Percentiles rank a stretch among this genome's conserved stretches.
These are phyloP conservation scores for Rhinoptilus africanus DNA, from an alignment of 2,113 vertebrate genomes.

Conservation along the genomic window DNA sequence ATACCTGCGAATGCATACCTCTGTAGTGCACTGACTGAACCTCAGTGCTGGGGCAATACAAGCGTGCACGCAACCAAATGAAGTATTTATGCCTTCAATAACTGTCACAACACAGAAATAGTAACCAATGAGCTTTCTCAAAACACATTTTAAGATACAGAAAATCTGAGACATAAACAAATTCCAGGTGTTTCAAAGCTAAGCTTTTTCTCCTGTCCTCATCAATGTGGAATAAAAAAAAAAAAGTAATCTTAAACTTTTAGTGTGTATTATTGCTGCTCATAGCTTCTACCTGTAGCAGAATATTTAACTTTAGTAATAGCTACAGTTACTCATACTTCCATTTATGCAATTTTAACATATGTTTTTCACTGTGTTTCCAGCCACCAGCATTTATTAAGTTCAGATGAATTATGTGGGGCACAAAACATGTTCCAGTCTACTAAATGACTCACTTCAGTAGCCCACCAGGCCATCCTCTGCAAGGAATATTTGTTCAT, in stretches of 20 bases:
- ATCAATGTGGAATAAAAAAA: neutral
- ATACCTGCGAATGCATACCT: neutral
- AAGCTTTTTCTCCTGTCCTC: neutral
- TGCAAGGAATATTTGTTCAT: constrained; percentile 49
- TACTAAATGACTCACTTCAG: constrained; percentile 7
- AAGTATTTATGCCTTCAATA: neutral
- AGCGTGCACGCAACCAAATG: neutral
- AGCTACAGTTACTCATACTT: neutral
- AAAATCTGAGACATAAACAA: neutral
- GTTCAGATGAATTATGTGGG: neutral
- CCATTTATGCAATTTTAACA: neutral
- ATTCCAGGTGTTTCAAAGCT: neutral
- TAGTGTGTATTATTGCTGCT: neutral
- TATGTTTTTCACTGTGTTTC: neutral
- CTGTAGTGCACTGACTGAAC: neutral
- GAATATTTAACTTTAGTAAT: neutral
- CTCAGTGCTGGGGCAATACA: neutral
- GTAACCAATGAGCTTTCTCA: neutral
- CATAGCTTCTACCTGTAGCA: neutral
- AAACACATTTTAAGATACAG: neutral
- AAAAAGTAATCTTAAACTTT: neutral
- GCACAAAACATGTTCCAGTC: neutral
- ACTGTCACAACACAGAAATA: neutral
- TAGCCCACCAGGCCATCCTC: neutral
- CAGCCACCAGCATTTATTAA: neutral